phyloP scores from a whole-genome alignment of 1,140 invertebrate species.

The Brachionus sp. region DNA sequence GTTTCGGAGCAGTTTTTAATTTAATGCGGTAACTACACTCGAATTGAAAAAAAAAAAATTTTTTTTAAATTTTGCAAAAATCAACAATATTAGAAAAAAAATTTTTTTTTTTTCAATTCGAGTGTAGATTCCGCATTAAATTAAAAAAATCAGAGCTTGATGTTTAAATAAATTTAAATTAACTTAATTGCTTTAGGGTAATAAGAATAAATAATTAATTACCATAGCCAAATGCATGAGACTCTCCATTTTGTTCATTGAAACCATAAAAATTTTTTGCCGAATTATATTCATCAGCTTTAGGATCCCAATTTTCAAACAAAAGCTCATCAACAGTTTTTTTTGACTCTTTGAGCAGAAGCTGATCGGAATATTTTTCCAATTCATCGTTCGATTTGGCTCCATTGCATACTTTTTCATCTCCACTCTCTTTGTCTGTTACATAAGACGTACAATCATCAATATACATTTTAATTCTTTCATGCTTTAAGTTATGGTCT shows the following conservation, averaged over 20 bases:
- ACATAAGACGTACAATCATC: neutral
- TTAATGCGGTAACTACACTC: no score
- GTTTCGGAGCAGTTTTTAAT: no score
- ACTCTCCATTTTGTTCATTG: slow-evolving; percentile 12
- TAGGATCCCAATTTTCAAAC: slow-evolving; percentile 15
- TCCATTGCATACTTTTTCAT: neutral
- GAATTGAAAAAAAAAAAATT: no score
- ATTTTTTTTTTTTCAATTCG: no score
- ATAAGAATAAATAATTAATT: no score
- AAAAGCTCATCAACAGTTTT: neutral
- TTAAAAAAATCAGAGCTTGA: no score
- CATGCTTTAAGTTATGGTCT: neutral
- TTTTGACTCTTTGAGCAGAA: neutral
- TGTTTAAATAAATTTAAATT: no score
- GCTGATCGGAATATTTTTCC: neutral
- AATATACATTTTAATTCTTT: slow-evolving; percentile 7
- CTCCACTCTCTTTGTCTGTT: neutral
- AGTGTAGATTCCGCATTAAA: no score
- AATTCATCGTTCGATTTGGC: neutral
- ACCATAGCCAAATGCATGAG: neutral
- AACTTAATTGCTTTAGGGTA: no score
- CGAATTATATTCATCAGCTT: neutral
- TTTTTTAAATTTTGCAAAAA: no score
- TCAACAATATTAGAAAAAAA: no score
- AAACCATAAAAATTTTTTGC: slow-evolving; percentile 20